Evolutionary conservation across 2,797 vertebrate genomes (phyloP), one percentile per base, ranked within the genome.

Genomic region (Threskiornis aethiopicus): DNA sequence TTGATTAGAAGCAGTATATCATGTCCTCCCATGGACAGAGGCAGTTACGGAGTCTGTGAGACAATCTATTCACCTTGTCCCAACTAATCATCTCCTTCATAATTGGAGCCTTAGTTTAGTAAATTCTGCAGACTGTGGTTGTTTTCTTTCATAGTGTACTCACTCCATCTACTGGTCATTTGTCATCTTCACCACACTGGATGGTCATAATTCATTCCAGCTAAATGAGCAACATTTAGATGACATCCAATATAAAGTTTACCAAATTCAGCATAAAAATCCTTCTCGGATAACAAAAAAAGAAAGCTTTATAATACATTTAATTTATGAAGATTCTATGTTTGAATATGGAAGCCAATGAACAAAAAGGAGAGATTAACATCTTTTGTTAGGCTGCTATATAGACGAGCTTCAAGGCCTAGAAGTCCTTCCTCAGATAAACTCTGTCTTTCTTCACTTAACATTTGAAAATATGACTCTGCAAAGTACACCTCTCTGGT

Each of bases 131-230:
- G 65, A 11, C 16, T 15, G 8, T 9, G 33, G 29, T 62, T 20
- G 52, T 49, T 82, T 65, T 39, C 51, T 47, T 82, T 49, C 64
- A 31, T 20, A n/a, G 58, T 4, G 3, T 39, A 77, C 78, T 87
- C 81, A 6, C 83, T 81, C 96, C 96, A 90, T 82, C 96, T 95
- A 58, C 83, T 86, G 96, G 85, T 71, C 55, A 14, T 47, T 69
- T 67, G 31, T 79, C 41, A 25, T 26, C 31, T 17, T 87, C 69
- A 65, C 51, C 22, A 44, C 28, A 18, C 62, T 20, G 46, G n/a
- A 12, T 2, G 35, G 39, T 51, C 57, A 29, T 41, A 5, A 29
- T 57, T 81, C 37, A n/a, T 39, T 76, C 65, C 71, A 59, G 22
- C 69, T 76, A 64, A 55, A 89, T 20, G 16, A 86, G 33, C 35